These are phyloP conservation scores for Cotesia chilonis DNA, from an alignment of 1,140 invertebrate species.

Conservation along the genomic window DNA sequence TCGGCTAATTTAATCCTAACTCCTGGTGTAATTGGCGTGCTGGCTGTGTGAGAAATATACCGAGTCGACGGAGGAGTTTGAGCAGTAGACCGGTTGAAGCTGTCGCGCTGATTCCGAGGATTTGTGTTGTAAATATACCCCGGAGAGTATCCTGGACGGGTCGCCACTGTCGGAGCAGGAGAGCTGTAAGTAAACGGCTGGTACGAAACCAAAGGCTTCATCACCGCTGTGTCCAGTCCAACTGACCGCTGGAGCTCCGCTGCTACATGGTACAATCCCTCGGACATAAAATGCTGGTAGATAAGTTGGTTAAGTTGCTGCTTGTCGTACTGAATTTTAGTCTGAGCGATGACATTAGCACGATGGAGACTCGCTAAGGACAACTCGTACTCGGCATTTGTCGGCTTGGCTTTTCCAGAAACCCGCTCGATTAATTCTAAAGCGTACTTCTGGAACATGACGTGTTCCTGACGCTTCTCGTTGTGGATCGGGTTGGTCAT, in stretches of 20 bases:
- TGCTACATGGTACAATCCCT: slow-evolving; percentile 80
- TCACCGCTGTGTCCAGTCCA: slow-evolving; percentile 63
- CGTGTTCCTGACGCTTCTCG: slow-evolving; percentile 94
- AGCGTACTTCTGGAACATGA: slow-evolving; percentile 95
- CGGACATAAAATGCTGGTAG: slow-evolving; percentile 83
- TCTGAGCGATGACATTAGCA: slow-evolving; percentile 96
- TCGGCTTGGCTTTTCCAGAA: slow-evolving; percentile 88
- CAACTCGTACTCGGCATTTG: slow-evolving; percentile 81
- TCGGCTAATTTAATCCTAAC: slow-evolving; percentile 58
- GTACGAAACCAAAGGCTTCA: slow-evolving; percentile 65
- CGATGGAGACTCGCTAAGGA: slow-evolving; percentile 84
- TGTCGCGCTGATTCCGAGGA: slow-evolving; percentile 39
- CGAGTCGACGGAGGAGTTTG: slow-evolving; percentile 54
- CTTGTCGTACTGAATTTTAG: slow-evolving; percentile 92
- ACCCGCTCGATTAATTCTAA: slow-evolving; percentile 90
- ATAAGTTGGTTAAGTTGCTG: slow-evolving; percentile 92
- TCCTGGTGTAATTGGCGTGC: slow-evolving; percentile 46
- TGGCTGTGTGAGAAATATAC: slow-evolving; percentile 54
- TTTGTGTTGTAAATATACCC: slow-evolving; percentile 60
- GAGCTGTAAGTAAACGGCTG: slow-evolving; percentile 70
- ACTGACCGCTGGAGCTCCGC: slow-evolving; percentile 80
- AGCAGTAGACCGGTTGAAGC: too few relatives aligned
- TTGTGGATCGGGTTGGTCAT: slow-evolving; percentile 97
- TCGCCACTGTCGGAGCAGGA: slow-evolving; percentile 49
- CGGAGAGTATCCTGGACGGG: slow-evolving; percentile 58